Conservation (phyloP, 2,888 invertebrate genomes). For the Sesia apiformis region DNA sequence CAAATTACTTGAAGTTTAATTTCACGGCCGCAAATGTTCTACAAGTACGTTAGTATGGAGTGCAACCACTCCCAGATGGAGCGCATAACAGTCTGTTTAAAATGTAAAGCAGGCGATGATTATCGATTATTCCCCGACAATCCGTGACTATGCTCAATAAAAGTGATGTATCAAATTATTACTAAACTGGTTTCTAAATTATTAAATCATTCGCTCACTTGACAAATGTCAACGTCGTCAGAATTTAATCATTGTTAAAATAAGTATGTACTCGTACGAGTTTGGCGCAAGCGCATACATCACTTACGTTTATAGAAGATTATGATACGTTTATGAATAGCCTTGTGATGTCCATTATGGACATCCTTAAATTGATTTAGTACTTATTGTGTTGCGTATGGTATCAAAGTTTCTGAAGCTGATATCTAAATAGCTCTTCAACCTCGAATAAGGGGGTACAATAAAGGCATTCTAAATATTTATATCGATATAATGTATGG, state of each 20-base stretch:
- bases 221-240: not conserved
- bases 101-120: constrained; percentile 13
- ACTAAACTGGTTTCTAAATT: constrained; percentile 9
- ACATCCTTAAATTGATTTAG: too few relatives aligned
- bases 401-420: too few relatives aligned
- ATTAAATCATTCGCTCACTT: constrained; percentile 1
- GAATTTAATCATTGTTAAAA: not conserved
- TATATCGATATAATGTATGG: too few relatives aligned
- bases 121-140: constrained; percentile 13
- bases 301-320: too few relatives aligned
- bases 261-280: too few relatives aligned
- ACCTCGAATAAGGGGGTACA: too few relatives aligned
- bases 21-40: not conserved
- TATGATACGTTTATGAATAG: too few relatives aligned
- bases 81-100: constrained; percentile 9
- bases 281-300: too few relatives aligned
- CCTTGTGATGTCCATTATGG: too few relatives aligned
- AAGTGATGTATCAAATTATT: constrained; percentile 8
- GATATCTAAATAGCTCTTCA: too few relatives aligned
- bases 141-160: constrained; percentile 4
- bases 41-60: constrained; percentile 5
- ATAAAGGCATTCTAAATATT: too few relatives aligned
- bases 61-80: constrained; percentile 10
- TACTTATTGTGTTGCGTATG: too few relatives aligned
- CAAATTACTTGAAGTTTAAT: not conserved